Conservation (phyloP, 92 coral and sea anemone species). For the Zoanthus sociatus region DNA sequence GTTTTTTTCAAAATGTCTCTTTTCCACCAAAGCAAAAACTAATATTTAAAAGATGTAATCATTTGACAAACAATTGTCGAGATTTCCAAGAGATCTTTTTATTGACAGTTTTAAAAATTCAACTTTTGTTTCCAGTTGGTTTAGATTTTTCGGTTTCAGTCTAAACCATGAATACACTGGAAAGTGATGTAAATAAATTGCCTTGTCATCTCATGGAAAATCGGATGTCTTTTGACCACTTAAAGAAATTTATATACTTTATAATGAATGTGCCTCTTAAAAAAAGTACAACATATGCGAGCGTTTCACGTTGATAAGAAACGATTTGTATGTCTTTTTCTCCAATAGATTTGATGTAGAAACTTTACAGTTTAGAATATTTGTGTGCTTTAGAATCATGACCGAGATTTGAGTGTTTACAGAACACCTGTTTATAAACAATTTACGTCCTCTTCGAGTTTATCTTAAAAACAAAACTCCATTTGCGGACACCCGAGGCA, state of each 20-base stretch:
- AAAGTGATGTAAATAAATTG: slow-evolving; percentile 18
- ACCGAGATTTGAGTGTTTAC: slow-evolving; percentile 27
- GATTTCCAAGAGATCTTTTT: neutral
- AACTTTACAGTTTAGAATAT: neutral
- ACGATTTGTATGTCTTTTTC: neutral
- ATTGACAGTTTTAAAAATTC: neutral
- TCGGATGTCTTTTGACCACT: slow-evolving; percentile 38
- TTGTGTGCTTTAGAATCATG: slow-evolving; percentile 1
- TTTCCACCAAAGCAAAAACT: neutral
- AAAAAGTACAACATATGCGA: neutral
- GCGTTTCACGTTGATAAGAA: neutral
- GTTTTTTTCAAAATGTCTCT: neutral
- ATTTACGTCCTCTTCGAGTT: slow-evolving; percentile 42
- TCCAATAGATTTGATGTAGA: neutral
- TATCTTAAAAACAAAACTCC: slow-evolving; percentile 41
- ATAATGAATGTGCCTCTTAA: slow-evolving; percentile 3
- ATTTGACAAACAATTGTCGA: slow-evolving; percentile 7
- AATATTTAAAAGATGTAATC: neutral
- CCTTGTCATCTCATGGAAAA: slow-evolving; percentile 20
- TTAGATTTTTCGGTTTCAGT: slow-evolving; percentile 5
- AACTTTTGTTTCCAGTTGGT: slow-evolving; percentile 1
- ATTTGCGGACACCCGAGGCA: slow-evolving; percentile 45
- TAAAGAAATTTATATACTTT: slow-evolving; percentile 10
- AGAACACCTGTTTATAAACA: slow-evolving; percentile 28
- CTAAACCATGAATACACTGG: slow-evolving; percentile 23